Conservation (phyloP, 2,113 vertebrate genomes). For the Mesembrinibis cayennensis region DNA sequence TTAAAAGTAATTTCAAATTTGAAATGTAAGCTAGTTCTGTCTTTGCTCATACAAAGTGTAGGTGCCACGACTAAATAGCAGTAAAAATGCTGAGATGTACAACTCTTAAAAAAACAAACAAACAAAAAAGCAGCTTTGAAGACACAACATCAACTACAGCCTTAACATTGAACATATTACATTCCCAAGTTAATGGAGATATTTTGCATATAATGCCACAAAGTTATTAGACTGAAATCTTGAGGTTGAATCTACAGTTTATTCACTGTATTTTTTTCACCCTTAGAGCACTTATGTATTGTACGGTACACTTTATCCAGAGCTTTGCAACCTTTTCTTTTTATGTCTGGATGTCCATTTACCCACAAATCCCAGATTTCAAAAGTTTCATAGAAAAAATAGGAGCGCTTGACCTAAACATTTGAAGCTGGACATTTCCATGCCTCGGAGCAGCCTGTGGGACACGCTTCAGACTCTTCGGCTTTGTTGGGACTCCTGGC, state of each 20-base stretch:
- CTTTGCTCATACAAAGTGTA: constrained; percentile 69
- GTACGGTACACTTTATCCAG: not conserved
- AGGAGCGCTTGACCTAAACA: constrained; percentile 1
- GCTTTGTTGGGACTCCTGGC: not conserved
- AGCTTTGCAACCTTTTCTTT: constrained; percentile 19
- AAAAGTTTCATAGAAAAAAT: constrained; percentile 61
- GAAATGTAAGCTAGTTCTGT: constrained; percentile 33
- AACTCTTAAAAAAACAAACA: constrained; percentile 55
- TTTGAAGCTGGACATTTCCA: constrained; percentile 27
- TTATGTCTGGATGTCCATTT: constrained; percentile 33
- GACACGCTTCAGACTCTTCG: not conserved
- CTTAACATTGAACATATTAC: constrained; percentile 77
- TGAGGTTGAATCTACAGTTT: constrained; percentile 58
- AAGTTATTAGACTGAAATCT: constrained; percentile 57
- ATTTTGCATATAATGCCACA: constrained; percentile 79
- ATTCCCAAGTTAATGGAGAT: constrained; percentile 76
- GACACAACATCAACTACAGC: constrained; percentile 74
- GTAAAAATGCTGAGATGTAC: constrained; percentile 79
- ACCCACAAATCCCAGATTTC: constrained; percentile 53
- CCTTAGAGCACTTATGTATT: constrained; percentile 25
- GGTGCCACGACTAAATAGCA: constrained; percentile 67
- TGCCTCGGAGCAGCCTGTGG: not conserved
- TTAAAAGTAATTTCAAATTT: constrained; percentile 47
- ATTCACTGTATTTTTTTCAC: not conserved
- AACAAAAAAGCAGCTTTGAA: constrained; percentile 80